Percentiles rank a stretch among this genome's conserved stretches.
These are phyloP conservation scores for Dendrocopos noguchii DNA, from an alignment of 2,113 vertebrate genomes.

Conservation along the genomic window DNA sequence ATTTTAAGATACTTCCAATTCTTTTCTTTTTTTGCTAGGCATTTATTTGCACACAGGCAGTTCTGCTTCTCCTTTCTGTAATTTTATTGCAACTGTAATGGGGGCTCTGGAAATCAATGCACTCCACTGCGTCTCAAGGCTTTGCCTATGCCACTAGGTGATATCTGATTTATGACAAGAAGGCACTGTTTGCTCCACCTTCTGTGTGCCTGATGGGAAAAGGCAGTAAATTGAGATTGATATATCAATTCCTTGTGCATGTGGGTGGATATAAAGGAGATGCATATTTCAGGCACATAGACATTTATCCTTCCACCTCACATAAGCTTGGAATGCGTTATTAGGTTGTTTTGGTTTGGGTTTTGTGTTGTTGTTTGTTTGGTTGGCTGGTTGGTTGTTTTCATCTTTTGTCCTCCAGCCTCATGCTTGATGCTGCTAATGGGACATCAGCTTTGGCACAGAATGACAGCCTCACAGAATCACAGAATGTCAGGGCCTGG, in stretches of 20 bases:
- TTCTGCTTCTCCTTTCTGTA: background rate
- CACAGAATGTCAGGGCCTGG: too few relatives aligned
- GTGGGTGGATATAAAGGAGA: background rate
- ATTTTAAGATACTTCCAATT: constrained; percentile 10
- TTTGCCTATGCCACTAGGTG: background rate
- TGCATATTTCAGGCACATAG: background rate
- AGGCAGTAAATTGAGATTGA: constrained; percentile 16
- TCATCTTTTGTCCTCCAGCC: background rate
- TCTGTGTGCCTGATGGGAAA: background rate
- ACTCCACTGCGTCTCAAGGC: background rate
- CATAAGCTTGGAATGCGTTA: background rate
- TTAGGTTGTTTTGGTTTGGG: background rate
- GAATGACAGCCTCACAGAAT: too few relatives aligned
- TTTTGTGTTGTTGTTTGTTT: too few relatives aligned
- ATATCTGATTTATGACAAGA: background rate
- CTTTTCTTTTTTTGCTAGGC: background rate
- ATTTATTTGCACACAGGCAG: constrained; percentile 16
- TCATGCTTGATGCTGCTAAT: background rate
- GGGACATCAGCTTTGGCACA: background rate
- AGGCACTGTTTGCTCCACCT: background rate
- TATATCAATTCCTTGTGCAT: background rate
- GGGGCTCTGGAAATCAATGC: constrained; percentile 20
- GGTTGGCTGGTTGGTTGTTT: background rate
- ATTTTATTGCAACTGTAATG: constrained; percentile 28
- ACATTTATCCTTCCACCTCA: background rate